These are phyloP conservation scores for Pterostichus madidus DNA, from an alignment of 2,888 invertebrate genomes.

Conservation along the genomic window DNA sequence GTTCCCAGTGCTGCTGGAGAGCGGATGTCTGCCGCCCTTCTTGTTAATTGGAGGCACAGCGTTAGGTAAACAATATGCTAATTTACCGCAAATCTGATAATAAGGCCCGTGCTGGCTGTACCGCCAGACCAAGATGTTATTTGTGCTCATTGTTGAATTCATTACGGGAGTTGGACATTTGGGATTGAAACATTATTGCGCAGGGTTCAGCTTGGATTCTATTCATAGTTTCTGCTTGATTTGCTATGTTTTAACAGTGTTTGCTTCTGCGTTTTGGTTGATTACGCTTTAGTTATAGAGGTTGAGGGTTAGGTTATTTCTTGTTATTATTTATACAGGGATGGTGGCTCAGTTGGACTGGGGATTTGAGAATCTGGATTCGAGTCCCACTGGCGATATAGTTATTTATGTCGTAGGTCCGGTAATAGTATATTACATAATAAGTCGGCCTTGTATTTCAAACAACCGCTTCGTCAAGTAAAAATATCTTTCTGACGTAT, in stretches of 20 bases:
- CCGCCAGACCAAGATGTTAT: constrained; percentile 38
- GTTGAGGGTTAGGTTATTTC: too few relatives aligned
- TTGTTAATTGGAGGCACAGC: constrained; percentile 83
- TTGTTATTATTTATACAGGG: too few relatives aligned
- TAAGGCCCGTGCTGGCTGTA: constrained; percentile 14
- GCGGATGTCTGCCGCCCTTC: constrained; percentile 87
- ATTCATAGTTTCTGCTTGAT: neutral
- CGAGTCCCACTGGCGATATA: too few relatives aligned
- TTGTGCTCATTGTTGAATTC: constrained; percentile 45
- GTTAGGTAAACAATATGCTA: constrained; percentile 77
- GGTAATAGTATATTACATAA: too few relatives aligned
- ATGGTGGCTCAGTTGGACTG: too few relatives aligned
- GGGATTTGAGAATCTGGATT: too few relatives aligned
- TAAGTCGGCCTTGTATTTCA: too few relatives aligned
- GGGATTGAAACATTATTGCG: neutral
- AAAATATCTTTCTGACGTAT: too few relatives aligned
- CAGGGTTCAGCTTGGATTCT: neutral
- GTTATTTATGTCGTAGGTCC: too few relatives aligned
- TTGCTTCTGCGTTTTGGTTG: neutral
- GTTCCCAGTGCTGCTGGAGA: constrained; percentile 84
- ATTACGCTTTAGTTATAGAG: neutral
- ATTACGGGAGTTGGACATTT: constrained; percentile 17
- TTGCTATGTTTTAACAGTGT: constrained; percentile 20
- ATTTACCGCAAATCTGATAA: constrained; percentile 59
- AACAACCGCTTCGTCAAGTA: too few relatives aligned